Conservation (phyloP, 1,140 invertebrate species). For the Leguminivora glycinivorella region DNA sequence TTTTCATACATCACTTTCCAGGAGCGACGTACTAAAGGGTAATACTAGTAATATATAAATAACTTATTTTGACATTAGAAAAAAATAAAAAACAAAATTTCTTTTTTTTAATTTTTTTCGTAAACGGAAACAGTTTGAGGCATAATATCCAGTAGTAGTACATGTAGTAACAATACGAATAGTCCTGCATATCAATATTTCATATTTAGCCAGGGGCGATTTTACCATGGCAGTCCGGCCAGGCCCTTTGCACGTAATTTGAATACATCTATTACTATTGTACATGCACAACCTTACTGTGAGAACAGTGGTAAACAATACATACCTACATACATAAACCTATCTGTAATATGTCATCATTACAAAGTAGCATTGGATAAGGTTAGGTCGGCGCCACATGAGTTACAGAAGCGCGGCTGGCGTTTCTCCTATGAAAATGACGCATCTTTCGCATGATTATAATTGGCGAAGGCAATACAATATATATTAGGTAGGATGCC, state of each 20-base stretch:
- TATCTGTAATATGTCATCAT: neutral
- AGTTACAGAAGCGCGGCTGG: neutral
- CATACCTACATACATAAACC: slow-evolving; percentile 9
- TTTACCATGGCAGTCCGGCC: no score
- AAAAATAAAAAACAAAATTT: no score
- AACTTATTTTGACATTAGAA: no score
- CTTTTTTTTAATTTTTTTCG: no score
- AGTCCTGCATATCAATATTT: no score
- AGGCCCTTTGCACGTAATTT: neutral
- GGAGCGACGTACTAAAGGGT: no score
- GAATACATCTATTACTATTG: slow-evolving; percentile 6
- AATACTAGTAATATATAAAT: no score
- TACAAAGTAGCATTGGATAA: slow-evolving; percentile 25
- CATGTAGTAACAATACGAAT: no score
- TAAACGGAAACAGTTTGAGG: no score
- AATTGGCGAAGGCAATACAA: slow-evolving; percentile 15
- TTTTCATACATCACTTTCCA: no score
- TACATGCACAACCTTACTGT: slow-evolving; percentile 1
- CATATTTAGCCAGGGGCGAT: no score
- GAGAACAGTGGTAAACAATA: slow-evolving; percentile 16
- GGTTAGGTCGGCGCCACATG: slow-evolving; percentile 13
- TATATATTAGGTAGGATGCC: slow-evolving; percentile 18
- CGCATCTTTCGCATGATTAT: neutral
- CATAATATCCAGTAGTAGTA: no score
- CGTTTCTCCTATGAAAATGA: slow-evolving; percentile 6